These are phyloP conservation scores for Stictocephala bisonia DNA, from an alignment of 2,888 invertebrate genomes.

Conservation along the genomic window DNA sequence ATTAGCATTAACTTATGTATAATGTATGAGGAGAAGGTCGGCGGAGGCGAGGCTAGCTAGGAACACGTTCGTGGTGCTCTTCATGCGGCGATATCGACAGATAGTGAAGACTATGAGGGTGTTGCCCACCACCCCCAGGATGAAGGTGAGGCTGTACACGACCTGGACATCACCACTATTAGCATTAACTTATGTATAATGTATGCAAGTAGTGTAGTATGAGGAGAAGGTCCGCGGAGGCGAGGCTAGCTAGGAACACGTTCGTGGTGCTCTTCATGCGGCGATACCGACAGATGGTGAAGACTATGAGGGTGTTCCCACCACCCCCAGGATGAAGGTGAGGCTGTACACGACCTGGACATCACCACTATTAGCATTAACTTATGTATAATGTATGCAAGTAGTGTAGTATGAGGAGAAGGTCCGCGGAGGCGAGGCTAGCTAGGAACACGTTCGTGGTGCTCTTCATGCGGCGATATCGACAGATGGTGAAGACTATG, in stretches of 20 bases:
- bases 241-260: slow-evolving; percentile 75
- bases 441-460: slow-evolving; percentile 77
- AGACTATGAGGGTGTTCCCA: slow-evolving; percentile 71
- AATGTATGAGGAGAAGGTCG: slow-evolving; percentile 75
- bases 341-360: slow-evolving; percentile 70
- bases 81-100: slow-evolving; percentile 69
- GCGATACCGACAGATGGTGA: slow-evolving; percentile 69
- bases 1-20: no score
- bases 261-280: slow-evolving; percentile 74
- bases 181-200: no score
- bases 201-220: no score
- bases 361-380: no score
- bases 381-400: no score
- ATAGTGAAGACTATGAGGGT: slow-evolving; percentile 70
- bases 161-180: no score
- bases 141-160: slow-evolving; percentile 71
- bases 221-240: slow-evolving; percentile 76
- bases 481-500: slow-evolving; percentile 70
- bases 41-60: slow-evolving; percentile 76
- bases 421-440: slow-evolving; percentile 76
- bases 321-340: slow-evolving; percentile 71
- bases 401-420: slow-evolving; percentile 75
- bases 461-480: slow-evolving; percentile 70
- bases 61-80: slow-evolving; percentile 75
- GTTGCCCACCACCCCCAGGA: slow-evolving; percentile 72